Evolutionary conservation across 1,140 invertebrate species (phyloP), one percentile per base, ranked within the genome.

Genomic region (Hormaphis cornu): DNA sequence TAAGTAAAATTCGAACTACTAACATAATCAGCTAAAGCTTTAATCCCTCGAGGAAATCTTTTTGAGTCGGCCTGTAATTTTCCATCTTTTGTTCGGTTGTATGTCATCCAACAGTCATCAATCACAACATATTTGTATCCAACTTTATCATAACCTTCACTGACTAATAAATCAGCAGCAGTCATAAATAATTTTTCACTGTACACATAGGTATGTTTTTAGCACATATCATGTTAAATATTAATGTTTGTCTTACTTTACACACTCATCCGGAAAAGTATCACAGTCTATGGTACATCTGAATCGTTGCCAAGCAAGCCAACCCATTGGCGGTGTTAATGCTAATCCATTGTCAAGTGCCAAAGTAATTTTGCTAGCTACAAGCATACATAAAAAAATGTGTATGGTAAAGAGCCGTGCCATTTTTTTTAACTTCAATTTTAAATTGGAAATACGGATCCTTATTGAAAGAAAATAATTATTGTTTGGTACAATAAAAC

Each of bases 291-390:
- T 84, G 69, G 86, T 82, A 76, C 88, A 90, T 56, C 86, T 77
- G 75, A 85, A 90, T 73, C 87, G 77, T 73, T 88, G 81, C 88
- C 88, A 90, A 5, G 87, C 82, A 75, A 89, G 79, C 86, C 87
- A 90, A 16, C 88, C 88, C 87, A 90, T 89, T 2, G 88, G 88
- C 7, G 85, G 85, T 26, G 81, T 84, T 37, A 77, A 73, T 4
- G 82, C 83, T 35, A 85, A 73, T 8, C 84, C 84, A 80, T 85
- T 85, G 56, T 85, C 79, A 33, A 84, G 75, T 35, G 58, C 69
- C 2, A 37, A 42, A 24, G 37, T 4, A n/a, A 59, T 40, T 42
- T 59, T 59, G 20, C 56, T 18, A n/a, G 9, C 9, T 9, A 42
- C 12, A 9, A 59, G 16, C 24, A 59, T 10, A 26, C 35, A 42